Evolutionary conservation across 2,888 invertebrate species (phyloP).

Genomic region (Ellobium chinense): DNA sequence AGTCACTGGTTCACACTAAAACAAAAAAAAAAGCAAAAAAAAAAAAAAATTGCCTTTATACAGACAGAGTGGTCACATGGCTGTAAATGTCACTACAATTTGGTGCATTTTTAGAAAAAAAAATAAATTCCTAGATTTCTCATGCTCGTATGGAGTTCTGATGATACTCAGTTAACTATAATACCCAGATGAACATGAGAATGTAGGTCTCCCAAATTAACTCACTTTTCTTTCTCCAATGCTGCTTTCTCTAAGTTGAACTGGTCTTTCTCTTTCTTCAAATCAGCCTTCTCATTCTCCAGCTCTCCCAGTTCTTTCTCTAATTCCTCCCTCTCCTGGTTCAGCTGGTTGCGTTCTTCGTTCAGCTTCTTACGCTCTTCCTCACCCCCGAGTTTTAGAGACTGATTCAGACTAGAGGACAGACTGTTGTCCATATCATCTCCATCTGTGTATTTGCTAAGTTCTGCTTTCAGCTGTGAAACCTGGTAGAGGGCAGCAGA

Average conservation of each 20-base stretch:
- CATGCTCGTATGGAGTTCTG: too few species aligned
- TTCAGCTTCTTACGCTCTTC: constrained; percentile 32
- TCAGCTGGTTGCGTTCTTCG: constrained; percentile 49
- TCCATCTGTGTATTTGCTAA: constrained; percentile 33
- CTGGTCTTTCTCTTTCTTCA: constrained; percentile 36
- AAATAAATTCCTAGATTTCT: too few species aligned
- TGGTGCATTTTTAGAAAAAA: too few species aligned
- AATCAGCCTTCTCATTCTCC: constrained; percentile 56
- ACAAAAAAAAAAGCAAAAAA: too few species aligned
- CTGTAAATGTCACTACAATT: too few species aligned
- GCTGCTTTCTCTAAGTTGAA: constrained; percentile 19
- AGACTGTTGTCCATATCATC: not conserved
- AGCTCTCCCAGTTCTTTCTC: constrained; percentile 57
- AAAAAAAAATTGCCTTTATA: too few species aligned
- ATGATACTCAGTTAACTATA: too few species aligned
- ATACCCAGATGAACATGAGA: too few species aligned
- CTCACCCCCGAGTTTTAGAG: not conserved
- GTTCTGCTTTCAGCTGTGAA: constrained; percentile 47
- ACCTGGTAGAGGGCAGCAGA: too few species aligned
- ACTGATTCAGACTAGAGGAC: not conserved
- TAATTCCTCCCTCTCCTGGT: constrained; percentile 57
- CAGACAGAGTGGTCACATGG: too few species aligned
- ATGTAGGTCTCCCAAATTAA: too few species aligned
- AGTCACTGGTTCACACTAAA: too few species aligned
- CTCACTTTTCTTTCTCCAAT: constrained; percentile 37